These are phyloP conservation scores for Xyliphius kryptos DNA, from an alignment of 2,113 vertebrate species.

Conservation along the genomic window DNA sequence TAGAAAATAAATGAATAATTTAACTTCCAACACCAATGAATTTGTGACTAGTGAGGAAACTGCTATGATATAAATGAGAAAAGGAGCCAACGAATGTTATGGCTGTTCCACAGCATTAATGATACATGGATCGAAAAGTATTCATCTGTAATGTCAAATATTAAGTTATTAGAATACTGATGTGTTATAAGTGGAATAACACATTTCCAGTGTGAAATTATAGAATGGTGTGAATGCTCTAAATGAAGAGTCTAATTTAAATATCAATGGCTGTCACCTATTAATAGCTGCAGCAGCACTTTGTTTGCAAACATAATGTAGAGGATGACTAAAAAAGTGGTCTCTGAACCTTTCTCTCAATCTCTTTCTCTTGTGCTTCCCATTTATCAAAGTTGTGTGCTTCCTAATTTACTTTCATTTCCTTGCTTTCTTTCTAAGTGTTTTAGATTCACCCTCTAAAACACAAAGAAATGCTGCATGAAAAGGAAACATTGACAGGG, in stretches of 20 bases:
- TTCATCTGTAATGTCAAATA: too few relatives aligned
- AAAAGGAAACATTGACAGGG: not conserved
- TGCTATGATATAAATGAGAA: not conserved
- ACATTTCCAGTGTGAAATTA: not conserved
- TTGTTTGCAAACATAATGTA: not conserved
- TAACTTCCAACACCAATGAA: not conserved
- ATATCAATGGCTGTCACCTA: not conserved
- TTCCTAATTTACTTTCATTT: slow-evolving; percentile 7
- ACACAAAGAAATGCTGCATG: not conserved
- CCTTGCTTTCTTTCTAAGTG: not conserved
- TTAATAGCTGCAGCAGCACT: not conserved
- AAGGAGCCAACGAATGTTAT: too few relatives aligned
- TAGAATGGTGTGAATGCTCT: not conserved
- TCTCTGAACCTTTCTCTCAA: not conserved
- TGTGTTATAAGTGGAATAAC: too few relatives aligned
- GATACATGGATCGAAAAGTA: too few relatives aligned
- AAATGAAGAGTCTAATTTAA: not conserved
- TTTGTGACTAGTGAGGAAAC: not conserved
- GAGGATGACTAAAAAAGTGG: not conserved
- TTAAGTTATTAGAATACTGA: too few relatives aligned
- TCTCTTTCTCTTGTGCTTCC: slow-evolving; percentile 7
- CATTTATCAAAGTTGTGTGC: slow-evolving; percentile 20
- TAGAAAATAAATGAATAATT: too few relatives aligned
- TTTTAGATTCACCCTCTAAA: not conserved
- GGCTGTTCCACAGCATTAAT: too few relatives aligned